These are phyloP conservation scores for Caenorhabditis sp. DNA, from an alignment of 2,888 invertebrate genomes.

Conservation along the genomic window DNA sequence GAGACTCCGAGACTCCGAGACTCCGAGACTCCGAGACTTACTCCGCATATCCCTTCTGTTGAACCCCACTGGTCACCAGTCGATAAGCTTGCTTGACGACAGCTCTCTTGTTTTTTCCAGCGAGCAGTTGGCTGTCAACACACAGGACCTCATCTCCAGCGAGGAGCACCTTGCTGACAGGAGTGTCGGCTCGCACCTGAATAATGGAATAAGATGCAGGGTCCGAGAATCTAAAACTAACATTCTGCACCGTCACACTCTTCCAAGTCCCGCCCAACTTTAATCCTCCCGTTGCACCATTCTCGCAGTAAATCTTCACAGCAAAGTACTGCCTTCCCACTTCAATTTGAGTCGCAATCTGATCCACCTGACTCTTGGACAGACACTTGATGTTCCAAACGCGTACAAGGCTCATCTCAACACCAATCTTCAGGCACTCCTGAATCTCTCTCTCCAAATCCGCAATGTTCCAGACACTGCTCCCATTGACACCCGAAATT, in stretches of 20 bases:
- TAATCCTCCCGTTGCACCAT: background rate
- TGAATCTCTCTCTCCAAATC: background rate
- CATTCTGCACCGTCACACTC: background rate
- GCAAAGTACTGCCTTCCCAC: constrained; percentile 17
- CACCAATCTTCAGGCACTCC: no score
- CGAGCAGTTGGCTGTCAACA: background rate
- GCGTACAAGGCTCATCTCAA: constrained; percentile 7
- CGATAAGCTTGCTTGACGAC: background rate
- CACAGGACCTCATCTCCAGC: constrained; percentile 3
- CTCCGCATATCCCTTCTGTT: background rate
- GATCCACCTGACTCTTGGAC: background rate
- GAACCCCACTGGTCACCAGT: background rate
- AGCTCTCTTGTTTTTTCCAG: background rate
- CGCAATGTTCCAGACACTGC: background rate
- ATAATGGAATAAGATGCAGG: background rate
- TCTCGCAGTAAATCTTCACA: background rate
- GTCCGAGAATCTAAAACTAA: background rate
- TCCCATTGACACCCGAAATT: constrained; percentile 7
- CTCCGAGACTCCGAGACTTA: background rate
- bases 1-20: background rate
- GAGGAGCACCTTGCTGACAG: constrained; percentile 14
- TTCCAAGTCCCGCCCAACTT: background rate
- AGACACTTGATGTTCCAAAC: constrained; percentile 26
- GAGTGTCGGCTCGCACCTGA: constrained; percentile 1
- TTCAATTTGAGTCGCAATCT: background rate